Evolutionary conservation across 2,113 vertebrate species (phyloP).

Genomic region (Aldabrachelys gigantea): DNA sequence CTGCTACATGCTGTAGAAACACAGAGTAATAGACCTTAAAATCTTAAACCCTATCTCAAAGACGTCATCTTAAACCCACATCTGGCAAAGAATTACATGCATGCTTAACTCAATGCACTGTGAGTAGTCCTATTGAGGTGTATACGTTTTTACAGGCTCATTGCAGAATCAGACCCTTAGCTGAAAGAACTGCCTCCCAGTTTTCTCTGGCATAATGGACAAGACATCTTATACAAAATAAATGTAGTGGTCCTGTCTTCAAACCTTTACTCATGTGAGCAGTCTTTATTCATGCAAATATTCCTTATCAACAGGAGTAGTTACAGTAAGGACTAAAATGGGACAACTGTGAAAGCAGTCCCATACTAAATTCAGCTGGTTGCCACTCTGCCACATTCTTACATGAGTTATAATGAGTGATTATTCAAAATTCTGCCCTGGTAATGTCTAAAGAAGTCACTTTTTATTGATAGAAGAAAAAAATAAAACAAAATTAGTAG

Average conservation of each 20-base stretch:
- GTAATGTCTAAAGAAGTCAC: neutral
- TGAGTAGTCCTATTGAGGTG: neutral
- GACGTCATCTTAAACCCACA: neutral
- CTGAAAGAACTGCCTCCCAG: neutral
- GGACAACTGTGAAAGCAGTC: neutral
- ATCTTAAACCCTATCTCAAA: neutral
- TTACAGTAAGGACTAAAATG: neutral
- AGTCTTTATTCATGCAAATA: neutral
- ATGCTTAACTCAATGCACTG: neutral
- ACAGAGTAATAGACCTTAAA: neutral
- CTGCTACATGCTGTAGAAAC: neutral
- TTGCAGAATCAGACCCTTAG: neutral
- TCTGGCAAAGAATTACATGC: neutral
- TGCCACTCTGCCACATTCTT: neutral
- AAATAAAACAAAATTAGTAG: neutral
- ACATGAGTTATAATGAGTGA: neutral
- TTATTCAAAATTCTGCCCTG: neutral
- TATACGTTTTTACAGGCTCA: neutral
- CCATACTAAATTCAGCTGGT: neutral
- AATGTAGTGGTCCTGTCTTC: neutral
- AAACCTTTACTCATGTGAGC: neutral
- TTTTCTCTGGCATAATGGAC: neutral
- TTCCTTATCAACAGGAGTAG: neutral
- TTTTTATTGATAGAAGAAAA: neutral
- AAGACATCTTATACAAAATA: neutral